Evolutionary conservation across 1,140 invertebrate genomes (phyloP), one percentile per base, ranked within the genome.

Genomic region (Mesaphorura yosii): DNA sequence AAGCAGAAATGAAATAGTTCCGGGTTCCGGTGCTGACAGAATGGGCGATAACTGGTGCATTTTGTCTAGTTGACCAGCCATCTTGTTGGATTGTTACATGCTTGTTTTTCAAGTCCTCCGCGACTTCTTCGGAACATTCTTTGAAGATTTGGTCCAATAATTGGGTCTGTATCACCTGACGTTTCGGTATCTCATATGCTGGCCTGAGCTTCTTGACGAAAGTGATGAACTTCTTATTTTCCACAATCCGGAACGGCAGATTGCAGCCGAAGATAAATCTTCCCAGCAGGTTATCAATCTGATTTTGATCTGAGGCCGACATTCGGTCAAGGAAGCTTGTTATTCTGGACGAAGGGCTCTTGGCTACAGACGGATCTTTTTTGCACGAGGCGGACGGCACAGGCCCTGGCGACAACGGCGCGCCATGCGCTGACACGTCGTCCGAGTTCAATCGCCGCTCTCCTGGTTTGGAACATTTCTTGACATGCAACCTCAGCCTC

Each of bases 261-360:
- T 37, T 37, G 34, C 34, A 37, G 34, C 34, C 34, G 17, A 12
- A 37, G 34, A 37, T 37, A 17, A 37, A 37, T 17, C 17, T 37
- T 37, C 12, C 34, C 34, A 37, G 17, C 3, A 20, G 38, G 38
- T 37, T n/a, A 4, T 5, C 31, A 12, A n/a, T 17, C 20, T 22
- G 47, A 26, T 12, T 46, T 22, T 15, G 31, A 34, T 37, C 48
- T n/a, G n/a, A n/a, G n/a, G n/a, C n/a, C n/a, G n/a, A n/a, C n/a
- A n/a, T n/a, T n/a, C n/a, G n/a, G n/a, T n/a, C n/a, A n/a, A n/a
- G n/a, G n/a, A n/a, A n/a, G n/a, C n/a, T n/a, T n/a, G n/a, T n/a
- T n/a, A n/a, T n/a, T n/a, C n/a, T n/a, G n/a, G n/a, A n/a, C n/a
- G n/a, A n/a, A n/a, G n/a, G n/a, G n/a, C n/a, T n/a, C n/a, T n/a